Conservation (phyloP, 2,113 vertebrate genomes). For the Aspidoscelis tigris region DNA sequence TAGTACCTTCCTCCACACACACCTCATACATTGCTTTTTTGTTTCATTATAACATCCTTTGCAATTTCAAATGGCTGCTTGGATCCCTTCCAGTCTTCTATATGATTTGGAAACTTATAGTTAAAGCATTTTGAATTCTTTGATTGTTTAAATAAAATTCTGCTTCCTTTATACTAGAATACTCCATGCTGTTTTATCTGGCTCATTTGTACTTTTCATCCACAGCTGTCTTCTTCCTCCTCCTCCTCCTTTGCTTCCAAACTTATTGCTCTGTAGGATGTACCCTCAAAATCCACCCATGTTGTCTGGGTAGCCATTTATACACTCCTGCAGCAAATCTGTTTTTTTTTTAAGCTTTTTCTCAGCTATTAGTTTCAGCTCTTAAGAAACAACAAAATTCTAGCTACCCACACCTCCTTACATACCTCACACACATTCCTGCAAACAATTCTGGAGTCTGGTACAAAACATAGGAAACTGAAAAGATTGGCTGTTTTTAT, state of each 20-base stretch:
- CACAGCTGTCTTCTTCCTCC: background rate
- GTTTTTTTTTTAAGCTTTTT: background rate
- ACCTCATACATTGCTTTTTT: background rate
- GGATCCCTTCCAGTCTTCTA: constrained; percentile 3
- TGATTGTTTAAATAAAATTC: constrained; percentile 21
- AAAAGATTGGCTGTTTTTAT: background rate
- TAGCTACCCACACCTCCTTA: too few species aligned
- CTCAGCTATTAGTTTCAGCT: background rate
- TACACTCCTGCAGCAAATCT: background rate
- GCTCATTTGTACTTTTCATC: constrained; percentile 18
- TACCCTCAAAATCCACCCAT: background rate
- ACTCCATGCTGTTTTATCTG: constrained; percentile 2
- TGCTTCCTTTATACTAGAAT: background rate
- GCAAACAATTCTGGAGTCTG: background rate
- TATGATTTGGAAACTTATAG: constrained; percentile 24
- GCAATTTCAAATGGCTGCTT: background rate
- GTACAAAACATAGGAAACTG: too few species aligned
- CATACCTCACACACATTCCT: background rate
- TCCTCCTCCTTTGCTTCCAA: background rate
- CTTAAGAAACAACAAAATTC: background rate
- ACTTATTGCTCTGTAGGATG: background rate
- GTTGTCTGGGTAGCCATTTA: constrained; percentile 10
- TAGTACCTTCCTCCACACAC: background rate
- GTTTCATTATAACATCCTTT: constrained; percentile 12
- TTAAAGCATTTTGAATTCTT: constrained; percentile 23